These are phyloP conservation scores for Akabosia matsudoensis DNA, from an alignment of 1,140 invertebrate species.

Conservation along the genomic window DNA sequence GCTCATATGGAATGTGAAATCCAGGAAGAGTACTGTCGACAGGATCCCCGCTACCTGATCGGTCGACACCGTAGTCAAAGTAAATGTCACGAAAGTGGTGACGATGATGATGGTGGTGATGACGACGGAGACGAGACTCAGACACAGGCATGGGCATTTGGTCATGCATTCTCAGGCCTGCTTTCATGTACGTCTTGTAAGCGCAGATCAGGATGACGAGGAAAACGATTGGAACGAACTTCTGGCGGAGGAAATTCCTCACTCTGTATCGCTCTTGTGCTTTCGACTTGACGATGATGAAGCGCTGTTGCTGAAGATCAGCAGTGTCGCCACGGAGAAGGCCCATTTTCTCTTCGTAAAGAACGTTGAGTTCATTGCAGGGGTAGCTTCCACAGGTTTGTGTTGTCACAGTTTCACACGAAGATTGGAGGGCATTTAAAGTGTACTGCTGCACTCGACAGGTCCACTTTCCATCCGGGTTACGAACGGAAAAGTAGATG, in stretches of 20 bases:
- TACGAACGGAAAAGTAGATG: conserved; percentile 28
- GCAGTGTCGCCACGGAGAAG: conserved; percentile 21
- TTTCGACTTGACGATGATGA: conserved; percentile 31
- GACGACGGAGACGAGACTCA: neutral
- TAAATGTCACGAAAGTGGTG: conserved; percentile 12
- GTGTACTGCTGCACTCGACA: conserved; percentile 34
- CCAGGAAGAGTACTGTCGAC: neutral
- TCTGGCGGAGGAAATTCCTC: conserved; percentile 32
- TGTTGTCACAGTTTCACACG: neutral
- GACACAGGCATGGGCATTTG: neutral
- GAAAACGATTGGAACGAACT: conserved; percentile 36
- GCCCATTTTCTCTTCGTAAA: conserved; percentile 31
- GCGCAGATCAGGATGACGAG: conserved; percentile 33
- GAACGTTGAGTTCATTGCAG: conserved; percentile 33
- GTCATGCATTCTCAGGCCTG: conserved; percentile 26
- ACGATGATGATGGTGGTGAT: neutral
- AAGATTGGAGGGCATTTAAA: conserved; percentile 11
- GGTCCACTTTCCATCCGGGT: neutral
- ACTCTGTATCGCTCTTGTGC: conserved; percentile 29
- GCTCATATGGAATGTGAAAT: conserved; percentile 8
- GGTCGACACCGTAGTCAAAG: neutral
- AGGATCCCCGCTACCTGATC: neutral
- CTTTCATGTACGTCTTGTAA: conserved; percentile 36
- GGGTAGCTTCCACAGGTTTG: conserved; percentile 26
- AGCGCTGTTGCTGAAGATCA: conserved; percentile 24